Conservation (phyloP, 2,888 invertebrate species). For the Kuschelorhynchus macadamiae region DNA sequence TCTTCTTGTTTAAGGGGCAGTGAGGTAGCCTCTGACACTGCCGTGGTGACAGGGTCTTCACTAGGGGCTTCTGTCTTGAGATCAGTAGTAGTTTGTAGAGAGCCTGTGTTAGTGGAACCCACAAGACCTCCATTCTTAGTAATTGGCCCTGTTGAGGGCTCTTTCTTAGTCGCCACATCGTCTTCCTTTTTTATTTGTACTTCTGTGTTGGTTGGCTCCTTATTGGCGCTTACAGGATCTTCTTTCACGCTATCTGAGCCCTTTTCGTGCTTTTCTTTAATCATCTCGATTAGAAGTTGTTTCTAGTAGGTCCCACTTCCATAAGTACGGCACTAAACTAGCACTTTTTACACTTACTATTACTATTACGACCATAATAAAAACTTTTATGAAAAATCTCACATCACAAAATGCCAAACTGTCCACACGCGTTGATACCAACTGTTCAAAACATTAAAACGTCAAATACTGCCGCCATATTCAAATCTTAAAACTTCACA, state of each 20-base stretch:
- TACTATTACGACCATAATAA: constrained; percentile 66
- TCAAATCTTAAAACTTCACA: constrained; percentile 51
- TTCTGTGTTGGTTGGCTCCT: constrained; percentile 65
- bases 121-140: constrained; percentile 68
- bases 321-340: constrained; percentile 64
- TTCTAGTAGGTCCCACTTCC: constrained; percentile 64
- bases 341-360: constrained; percentile 63
- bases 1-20: constrained; percentile 66
- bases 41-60: constrained; percentile 54
- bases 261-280: constrained; percentile 70
- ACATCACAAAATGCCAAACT: constrained; percentile 71
- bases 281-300: constrained; percentile 63
- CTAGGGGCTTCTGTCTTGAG: constrained; percentile 62
- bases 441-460: constrained; percentile 55
- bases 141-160: constrained; percentile 62
- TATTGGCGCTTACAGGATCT: constrained; percentile 68
- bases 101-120: constrained; percentile 68
- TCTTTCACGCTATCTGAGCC: constrained; percentile 68
- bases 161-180: constrained; percentile 65
- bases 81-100: constrained; percentile 64
- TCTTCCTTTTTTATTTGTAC: constrained; percentile 67
- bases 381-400: constrained; percentile 68
- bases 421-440: constrained; percentile 70
- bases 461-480: constrained; percentile 54
- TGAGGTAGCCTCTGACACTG: constrained; percentile 53